Evolutionary conservation across 30 jellyfish, hydroid and myxozoan genomes (phyloP).

Genomic region (Morbakka virulenta): DNA sequence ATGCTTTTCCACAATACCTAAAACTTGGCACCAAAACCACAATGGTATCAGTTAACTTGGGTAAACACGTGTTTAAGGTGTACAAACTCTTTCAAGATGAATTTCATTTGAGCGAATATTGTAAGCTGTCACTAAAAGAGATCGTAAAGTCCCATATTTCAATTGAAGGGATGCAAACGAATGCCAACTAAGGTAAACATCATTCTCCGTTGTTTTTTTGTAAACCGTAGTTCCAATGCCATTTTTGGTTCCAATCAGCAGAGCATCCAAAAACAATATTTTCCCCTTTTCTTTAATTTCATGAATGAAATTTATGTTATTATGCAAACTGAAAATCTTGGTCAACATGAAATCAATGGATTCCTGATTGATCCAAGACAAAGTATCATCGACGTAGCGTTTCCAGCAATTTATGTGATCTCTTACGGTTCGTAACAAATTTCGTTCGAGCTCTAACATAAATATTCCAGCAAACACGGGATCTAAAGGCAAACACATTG

Average conservation of each 20-base stretch:
- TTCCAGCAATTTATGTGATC: neutral
- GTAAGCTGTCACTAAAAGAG: constrained; percentile 15
- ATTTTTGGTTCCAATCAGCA: neutral
- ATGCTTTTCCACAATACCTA: neutral
- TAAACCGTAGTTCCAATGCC: constrained; percentile 3
- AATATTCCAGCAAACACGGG: constrained; percentile 37
- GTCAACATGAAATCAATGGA: neutral
- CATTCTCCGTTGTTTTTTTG: neutral
- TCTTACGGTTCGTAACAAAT: neutral
- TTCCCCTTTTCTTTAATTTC: neutral
- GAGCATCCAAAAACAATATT: constrained; percentile 5
- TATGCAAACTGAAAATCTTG: neutral
- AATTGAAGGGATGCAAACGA: constrained; percentile 36
- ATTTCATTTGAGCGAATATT: constrained; percentile 23
- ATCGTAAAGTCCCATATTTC: constrained; percentile 35
- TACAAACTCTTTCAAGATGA: constrained; percentile 10
- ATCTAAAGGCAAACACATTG: constrained; percentile 45
- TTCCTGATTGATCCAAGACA: neutral
- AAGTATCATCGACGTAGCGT: constrained; percentile 25
- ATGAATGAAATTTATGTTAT: constrained; percentile 17
- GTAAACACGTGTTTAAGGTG: constrained; percentile 11
- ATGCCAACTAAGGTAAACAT: neutral
- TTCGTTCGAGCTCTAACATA: constrained; percentile 9
- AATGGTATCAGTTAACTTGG: constrained; percentile 13
- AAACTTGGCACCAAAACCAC: constrained; percentile 3